Conservation (phyloP, 2,797 vertebrate genomes). For the Sandelia bainsii region DNA sequence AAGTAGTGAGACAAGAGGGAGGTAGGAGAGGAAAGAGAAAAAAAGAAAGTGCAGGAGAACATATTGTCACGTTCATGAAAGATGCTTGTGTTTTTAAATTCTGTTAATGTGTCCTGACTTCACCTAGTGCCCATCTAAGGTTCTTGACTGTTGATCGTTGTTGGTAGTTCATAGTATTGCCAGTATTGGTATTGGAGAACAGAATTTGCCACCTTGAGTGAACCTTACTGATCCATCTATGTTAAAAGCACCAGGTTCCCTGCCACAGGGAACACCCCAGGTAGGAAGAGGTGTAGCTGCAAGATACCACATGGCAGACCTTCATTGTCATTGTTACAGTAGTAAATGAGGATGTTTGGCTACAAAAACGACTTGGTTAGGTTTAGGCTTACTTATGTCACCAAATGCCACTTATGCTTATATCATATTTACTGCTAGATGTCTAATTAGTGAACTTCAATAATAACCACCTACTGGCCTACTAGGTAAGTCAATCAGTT, state of each 20-base stretch:
- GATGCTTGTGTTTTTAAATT: background rate
- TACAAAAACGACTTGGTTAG: no score
- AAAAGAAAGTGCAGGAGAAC: slow-evolving; percentile 18
- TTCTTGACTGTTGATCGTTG: slow-evolving; percentile 15
- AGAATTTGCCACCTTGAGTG: background rate
- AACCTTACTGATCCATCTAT: slow-evolving; percentile 4
- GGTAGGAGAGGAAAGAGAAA: background rate
- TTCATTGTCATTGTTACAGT: background rate
- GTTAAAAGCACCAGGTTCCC: background rate
- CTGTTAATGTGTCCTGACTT: slow-evolving; percentile 33
- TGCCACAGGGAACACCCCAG: slow-evolving; percentile 1
- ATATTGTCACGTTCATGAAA: slow-evolving; percentile 12
- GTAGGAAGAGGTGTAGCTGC: background rate
- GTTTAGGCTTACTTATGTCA: no score
- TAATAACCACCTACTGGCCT: no score
- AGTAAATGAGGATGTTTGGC: no score
- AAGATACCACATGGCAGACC: background rate
- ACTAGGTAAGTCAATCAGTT: no score
- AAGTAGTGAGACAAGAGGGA: slow-evolving; percentile 34
- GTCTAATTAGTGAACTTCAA: no score
- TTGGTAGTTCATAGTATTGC: background rate
- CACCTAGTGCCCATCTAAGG: slow-evolving; percentile 29
- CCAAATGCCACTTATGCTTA: no score
- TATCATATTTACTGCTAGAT: no score
- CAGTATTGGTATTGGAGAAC: slow-evolving; percentile 13